Evolutionary conservation across 2,113 vertebrate genomes (phyloP), one percentile per base, ranked within the genome.

Genomic region (Callionymus lyra): DNA sequence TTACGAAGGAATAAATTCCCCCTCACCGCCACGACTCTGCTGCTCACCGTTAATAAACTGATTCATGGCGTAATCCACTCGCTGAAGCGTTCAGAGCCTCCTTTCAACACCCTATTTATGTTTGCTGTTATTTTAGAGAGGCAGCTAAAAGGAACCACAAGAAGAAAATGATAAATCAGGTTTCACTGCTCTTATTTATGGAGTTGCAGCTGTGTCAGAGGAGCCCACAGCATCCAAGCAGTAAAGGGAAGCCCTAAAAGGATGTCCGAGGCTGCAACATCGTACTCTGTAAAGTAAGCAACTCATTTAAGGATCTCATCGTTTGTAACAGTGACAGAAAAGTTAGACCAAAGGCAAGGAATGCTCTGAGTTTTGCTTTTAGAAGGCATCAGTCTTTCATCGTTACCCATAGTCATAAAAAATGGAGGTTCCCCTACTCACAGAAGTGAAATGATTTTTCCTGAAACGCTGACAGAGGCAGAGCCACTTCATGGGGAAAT

Each of bases 1-100:
- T 83, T 79, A 80, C 66, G 76, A 80, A 84, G 81, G 65, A 76
- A 83, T 83, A 80, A 77, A 81, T 80, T 60, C 64, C 10, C 52
- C 60, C 61, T 72, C 58, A 39, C 34, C 47, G 69, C 64, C 66
- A 42, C 21, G 21, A 27, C 21, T 27, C 21, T 27, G 21, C 21
- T 5, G 21, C 21, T 27, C 21, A 38, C 68, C 32, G 62, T 77
- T 86, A 85, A 84, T 82, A 82, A 74, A 75, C 67, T 74, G 79
- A 82, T 85, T 83, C 80, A 83, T 79, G 56, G 74, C 48, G 56
- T 76, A 79, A 75, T 79, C 65, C 72, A 68, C 76, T 68, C 69
- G 66, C 79, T 77, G 53, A 60, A 74, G 70, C 60, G 40, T 59
- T 64, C 60, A 50, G 27, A 56, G 56, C 45, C 56, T 57, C 50